Percentiles rank a stretch among this genome's conserved stretches.
phyloP scores from a whole-genome alignment of 2,888 invertebrate species.

The Sclerodermus sp. region DNA sequence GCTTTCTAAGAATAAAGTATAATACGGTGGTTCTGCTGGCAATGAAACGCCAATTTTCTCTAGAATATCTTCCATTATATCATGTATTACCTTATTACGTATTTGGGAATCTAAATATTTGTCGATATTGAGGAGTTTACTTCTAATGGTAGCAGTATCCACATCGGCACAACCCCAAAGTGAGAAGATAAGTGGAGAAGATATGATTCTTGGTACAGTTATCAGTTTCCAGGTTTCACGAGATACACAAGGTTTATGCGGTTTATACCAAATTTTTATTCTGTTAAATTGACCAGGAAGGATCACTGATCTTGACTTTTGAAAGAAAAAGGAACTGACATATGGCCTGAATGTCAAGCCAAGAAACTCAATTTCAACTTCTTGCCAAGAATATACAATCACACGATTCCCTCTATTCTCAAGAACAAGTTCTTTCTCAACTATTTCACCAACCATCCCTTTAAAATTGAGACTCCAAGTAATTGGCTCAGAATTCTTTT shows the following conservation, averaged over 20 bases:
- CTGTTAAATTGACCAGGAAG: conserved; percentile 60
- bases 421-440: conserved; percentile 45
- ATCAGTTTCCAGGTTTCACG: conserved; percentile 60
- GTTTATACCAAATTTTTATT: conserved; percentile 60
- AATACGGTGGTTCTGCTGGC: conserved; percentile 21
- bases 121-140: conserved; percentile 16
- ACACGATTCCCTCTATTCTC: conserved; percentile 62
- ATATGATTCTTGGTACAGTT: conserved; percentile 54
- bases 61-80: conserved; percentile 31
- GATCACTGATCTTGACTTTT: conserved; percentile 62
- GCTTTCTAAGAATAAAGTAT: conserved; percentile 27
- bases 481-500: conserved; percentile 2
- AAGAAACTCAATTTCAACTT: neutral
- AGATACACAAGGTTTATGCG: conserved; percentile 54
- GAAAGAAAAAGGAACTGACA: conserved; percentile 62
- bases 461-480: conserved; percentile 31
- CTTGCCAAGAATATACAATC: conserved; percentile 60
- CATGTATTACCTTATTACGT: conserved; percentile 22
- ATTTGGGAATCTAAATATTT: conserved; percentile 24
- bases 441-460: neutral
- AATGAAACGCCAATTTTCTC: conserved; percentile 3
- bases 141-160: neutral
- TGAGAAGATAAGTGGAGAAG: conserved; percentile 24
- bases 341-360: conserved; percentile 3
- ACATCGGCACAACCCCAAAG: conserved; percentile 25